Conservation (phyloP, 2,113 vertebrate species). For the Microcebus griseorufus region DNA sequence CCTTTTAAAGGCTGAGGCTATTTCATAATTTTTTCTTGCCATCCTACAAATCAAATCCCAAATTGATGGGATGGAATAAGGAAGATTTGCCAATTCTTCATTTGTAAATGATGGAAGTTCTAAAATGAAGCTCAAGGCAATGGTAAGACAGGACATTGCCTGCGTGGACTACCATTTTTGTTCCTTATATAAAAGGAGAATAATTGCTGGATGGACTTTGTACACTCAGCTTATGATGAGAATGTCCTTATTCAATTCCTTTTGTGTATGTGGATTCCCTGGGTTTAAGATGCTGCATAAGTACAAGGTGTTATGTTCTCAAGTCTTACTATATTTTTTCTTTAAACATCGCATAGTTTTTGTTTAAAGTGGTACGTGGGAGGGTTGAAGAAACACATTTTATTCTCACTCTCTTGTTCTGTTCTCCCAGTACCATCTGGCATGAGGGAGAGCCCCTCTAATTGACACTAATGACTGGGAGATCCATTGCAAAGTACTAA, state of each 20-base stretch:
- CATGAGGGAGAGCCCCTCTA: conserved; percentile 49
- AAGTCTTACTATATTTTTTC: conserved; percentile 34
- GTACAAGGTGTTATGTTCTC: conserved; percentile 8
- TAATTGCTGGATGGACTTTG: neutral
- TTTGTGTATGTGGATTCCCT: neutral
- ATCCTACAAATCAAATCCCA: neutral
- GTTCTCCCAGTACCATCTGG: conserved; percentile 66
- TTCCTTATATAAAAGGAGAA: neutral
- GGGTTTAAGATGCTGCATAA: neutral
- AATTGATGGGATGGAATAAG: neutral
- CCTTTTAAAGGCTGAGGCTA: neutral
- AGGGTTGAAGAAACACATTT: conserved; percentile 63
- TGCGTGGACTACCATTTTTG: neutral
- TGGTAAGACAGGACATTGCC: neutral
- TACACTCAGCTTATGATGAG: neutral
- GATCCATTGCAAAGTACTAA: conserved; percentile 64
- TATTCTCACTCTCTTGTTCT: conserved; percentile 39
- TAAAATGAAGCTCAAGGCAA: neutral
- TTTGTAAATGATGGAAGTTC: neutral
- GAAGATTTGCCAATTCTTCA: neutral
- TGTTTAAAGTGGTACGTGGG: conserved; percentile 66
- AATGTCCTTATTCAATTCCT: neutral
- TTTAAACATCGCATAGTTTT: conserved; percentile 53
- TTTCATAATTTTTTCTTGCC: neutral
- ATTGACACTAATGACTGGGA: conserved; percentile 73